Evolutionary conservation across 2,113 vertebrate genomes (phyloP).

Genomic region (Lasiurus cinereus): DNA sequence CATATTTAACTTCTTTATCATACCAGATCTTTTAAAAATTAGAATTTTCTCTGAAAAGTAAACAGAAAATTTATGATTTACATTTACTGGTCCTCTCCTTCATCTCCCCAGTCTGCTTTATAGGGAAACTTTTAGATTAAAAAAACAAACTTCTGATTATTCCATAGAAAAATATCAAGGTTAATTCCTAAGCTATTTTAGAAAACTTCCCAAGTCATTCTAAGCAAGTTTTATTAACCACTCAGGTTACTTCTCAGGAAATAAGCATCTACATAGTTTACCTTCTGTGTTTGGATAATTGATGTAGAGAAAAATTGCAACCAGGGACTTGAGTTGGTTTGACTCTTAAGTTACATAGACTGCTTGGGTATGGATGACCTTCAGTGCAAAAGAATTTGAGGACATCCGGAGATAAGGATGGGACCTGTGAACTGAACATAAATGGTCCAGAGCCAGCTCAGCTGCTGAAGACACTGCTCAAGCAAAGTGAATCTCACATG

Average conservation of each 20-base stretch:
- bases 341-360: neutral
- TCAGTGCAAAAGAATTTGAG: neutral
- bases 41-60: conserved; percentile 9
- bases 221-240: neutral
- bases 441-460: neutral
- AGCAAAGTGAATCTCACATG: neutral
- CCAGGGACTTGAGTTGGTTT: neutral
- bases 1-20: neutral
- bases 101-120: neutral
- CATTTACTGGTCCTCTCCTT: neutral
- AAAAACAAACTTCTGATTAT: neutral
- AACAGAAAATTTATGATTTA: neutral
- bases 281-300: neutral
- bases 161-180: neutral
- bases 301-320: neutral
- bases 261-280: neutral
- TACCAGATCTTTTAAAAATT: conserved; percentile 15
- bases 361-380: neutral
- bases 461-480: neutral
- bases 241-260: conserved; percentile 7
- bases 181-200: conserved; percentile 39
- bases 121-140: conserved; percentile 22
- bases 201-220: neutral
- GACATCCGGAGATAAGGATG: neutral
- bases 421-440: neutral